A percentile compares a stretch with the other conserved stretches of the same genome.
phyloP scores from a whole-genome alignment of 2,797 vertebrate genomes.

The Megaceryle alcyon region DNA sequence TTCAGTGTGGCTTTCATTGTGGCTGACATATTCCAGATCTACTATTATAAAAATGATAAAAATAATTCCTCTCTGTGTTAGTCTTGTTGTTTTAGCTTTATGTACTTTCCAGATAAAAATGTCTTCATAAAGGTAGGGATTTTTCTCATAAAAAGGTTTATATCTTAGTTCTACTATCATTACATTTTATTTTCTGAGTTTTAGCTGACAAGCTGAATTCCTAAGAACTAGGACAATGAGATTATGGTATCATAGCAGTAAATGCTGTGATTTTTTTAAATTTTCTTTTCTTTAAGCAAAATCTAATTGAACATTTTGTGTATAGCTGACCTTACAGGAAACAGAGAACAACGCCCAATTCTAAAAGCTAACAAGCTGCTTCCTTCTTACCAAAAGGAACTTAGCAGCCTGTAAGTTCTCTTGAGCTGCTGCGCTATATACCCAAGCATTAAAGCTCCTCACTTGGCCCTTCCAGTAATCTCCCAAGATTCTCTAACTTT shows the following conservation, averaged over 20 bases:
- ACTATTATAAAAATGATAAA: background rate
- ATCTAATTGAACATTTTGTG: constrained; percentile 38
- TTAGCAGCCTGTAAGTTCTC: background rate
- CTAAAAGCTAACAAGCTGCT: constrained; percentile 13
- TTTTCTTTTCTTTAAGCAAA: background rate
- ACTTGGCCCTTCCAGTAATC: background rate
- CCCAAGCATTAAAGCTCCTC: background rate
- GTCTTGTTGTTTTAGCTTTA: background rate
- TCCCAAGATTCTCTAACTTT: constrained; percentile 21
- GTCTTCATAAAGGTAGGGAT: background rate
- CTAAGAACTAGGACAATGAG: constrained; percentile 14
- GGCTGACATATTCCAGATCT: background rate
- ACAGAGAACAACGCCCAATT: background rate
- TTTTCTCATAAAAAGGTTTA: background rate
- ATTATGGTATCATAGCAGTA: constrained; percentile 21
- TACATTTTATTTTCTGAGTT: background rate
- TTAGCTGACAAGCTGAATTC: constrained; percentile 29
- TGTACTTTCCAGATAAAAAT: constrained; percentile 4
- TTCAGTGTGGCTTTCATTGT: background rate
- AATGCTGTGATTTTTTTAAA: background rate
- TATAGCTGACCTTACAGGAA: constrained; percentile 40
- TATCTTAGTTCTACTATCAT: background rate
- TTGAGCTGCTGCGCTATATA: background rate
- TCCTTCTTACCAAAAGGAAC: constrained; percentile 7
- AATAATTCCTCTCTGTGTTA: background rate